Conservation (phyloP, 2,888 invertebrate genomes). For the Drosophila nr. fundita region DNA sequence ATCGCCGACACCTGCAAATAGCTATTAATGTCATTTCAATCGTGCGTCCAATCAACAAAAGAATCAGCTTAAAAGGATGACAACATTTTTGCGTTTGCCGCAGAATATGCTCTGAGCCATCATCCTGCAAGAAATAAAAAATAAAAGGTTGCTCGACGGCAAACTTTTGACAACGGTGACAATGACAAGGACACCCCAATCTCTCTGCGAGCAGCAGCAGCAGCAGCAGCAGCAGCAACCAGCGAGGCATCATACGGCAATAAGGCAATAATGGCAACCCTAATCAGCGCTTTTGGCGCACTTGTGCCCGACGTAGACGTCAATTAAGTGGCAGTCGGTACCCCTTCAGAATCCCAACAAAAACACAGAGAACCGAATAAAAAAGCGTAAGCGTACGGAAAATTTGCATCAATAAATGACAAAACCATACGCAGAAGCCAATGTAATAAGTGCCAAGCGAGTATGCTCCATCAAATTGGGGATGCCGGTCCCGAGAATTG, state of each 20-base stretch:
- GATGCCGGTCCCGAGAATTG: conserved; percentile 18
- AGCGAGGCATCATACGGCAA: conserved; percentile 18
- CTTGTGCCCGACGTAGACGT: conserved; percentile 78
- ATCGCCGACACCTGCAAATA: conserved; percentile 61
- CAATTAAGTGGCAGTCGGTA: conserved; percentile 64
- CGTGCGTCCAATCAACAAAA: conserved; percentile 55
- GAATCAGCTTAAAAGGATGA: conserved; percentile 55
- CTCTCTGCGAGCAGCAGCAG: neutral
- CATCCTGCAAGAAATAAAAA: conserved; percentile 5
- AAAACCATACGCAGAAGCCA: conserved; percentile 79
- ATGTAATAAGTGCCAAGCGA: conserved; percentile 77
- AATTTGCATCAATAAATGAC: conserved; percentile 80
- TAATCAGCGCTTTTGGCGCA: conserved; percentile 70
- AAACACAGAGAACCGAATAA: conserved; percentile 11
- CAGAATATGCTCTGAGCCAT: conserved; percentile 41
- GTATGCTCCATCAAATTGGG: conserved; percentile 72
- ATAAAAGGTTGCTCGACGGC: conserved; percentile 56
- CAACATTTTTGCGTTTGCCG: conserved; percentile 55
- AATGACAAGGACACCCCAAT: conserved; percentile 58
- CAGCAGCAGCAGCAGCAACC: neutral
- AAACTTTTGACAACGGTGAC: conserved; percentile 73
- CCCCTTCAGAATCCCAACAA: conserved; percentile 27
- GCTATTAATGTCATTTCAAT: conserved; percentile 77
- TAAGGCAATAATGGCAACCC: conserved; percentile 62
- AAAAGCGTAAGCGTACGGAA: conserved; percentile 46